Evolutionary conservation across 2,113 vertebrate genomes (phyloP).

Genomic region (Mugil cephalus): DNA sequence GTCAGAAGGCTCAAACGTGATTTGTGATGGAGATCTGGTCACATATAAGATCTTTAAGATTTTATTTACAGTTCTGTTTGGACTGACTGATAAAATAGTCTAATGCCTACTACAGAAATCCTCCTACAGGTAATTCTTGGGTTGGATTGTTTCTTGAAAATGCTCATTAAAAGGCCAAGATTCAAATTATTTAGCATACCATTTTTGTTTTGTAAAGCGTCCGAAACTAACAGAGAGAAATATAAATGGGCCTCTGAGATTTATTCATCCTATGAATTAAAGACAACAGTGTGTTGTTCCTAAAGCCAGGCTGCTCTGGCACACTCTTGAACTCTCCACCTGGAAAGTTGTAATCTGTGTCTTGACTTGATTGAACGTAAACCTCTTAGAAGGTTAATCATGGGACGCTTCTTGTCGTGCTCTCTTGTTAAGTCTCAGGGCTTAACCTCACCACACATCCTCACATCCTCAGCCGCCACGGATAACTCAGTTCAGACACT

Average conservation of each 20-base stretch:
- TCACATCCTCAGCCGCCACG: neutral
- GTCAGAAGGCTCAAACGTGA: too few species aligned
- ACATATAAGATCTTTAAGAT: too few species aligned
- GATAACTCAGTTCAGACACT: slow-evolving; percentile 19
- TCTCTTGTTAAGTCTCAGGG: slow-evolving; percentile 30
- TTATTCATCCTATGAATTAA: neutral
- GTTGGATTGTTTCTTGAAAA: neutral
- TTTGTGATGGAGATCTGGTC: too few species aligned
- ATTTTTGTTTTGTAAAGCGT: too few species aligned
- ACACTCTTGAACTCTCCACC: slow-evolving; percentile 23
- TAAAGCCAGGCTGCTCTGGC: neutral
- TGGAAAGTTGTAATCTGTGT: slow-evolving; percentile 68
- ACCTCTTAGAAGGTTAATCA: slow-evolving; percentile 77
- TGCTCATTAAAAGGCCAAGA: neutral
- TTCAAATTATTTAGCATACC: too few species aligned
- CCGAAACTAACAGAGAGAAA: neutral
- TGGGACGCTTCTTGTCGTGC: slow-evolving; percentile 44
- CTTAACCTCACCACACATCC: slow-evolving; percentile 51
- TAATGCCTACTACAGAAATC: neutral
- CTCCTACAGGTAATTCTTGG: too few species aligned
- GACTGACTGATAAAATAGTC: too few species aligned
- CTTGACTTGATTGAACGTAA: slow-evolving; percentile 78
- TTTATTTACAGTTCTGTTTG: too few species aligned
- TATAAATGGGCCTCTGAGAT: neutral
- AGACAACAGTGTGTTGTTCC: too few species aligned